These are phyloP conservation scores for Drosophila siamana DNA, from an alignment of 2,888 invertebrate species.

Conservation along the genomic window DNA sequence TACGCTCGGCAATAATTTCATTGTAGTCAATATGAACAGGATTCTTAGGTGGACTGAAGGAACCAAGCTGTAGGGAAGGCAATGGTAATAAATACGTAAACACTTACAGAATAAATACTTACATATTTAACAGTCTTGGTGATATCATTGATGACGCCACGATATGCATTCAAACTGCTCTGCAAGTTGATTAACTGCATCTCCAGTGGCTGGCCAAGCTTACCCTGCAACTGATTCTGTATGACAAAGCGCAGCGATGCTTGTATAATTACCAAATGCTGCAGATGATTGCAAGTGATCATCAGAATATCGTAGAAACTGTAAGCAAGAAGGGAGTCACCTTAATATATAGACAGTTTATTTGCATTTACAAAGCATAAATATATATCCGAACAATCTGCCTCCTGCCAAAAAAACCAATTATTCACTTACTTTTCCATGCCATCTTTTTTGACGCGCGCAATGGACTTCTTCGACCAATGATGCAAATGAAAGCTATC, in stretches of 20 bases:
- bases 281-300: conserved; percentile 84
- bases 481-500: conserved; percentile 84
- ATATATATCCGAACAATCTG: too few relatives aligned
- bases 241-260: conserved; percentile 79
- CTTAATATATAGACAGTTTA: too few relatives aligned
- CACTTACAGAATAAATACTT: conserved; percentile 33
- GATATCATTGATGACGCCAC: conserved; percentile 70
- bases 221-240: conserved; percentile 45
- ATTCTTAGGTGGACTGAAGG: conserved; percentile 81
- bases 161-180: conserved; percentile 71
- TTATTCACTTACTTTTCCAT: conserved; percentile 57
- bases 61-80: conserved; percentile 68
- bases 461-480: conserved; percentile 82
- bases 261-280: conserved; percentile 82
- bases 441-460: conserved; percentile 67
- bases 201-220: conserved; percentile 67
- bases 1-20: conserved; percentile 77
- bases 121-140: conserved; percentile 83
- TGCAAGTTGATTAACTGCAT: conserved; percentile 60
- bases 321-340: conserved; percentile 4
- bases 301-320: conserved; percentile 84
- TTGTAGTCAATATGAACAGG: conserved; percentile 83
- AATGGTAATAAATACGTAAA: not conserved
- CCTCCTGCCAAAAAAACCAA: not conserved
- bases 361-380: too few relatives aligned